Conservation (phyloP, 64 coral and sea anemone genomes). For the Stichodactyla helianthus region DNA sequence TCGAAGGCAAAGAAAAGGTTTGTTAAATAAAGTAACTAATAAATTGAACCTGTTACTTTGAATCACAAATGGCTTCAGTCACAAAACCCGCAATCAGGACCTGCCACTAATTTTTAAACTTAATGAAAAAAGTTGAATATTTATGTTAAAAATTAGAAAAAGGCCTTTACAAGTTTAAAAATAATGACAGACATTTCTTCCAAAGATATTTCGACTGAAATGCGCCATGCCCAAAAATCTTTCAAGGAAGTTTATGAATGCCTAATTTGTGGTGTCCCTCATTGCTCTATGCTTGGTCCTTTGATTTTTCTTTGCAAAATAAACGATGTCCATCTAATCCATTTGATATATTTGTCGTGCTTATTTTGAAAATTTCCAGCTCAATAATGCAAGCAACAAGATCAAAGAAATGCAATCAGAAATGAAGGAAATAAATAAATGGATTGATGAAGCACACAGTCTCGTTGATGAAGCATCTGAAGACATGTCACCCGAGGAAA, state of each 20-base stretch:
- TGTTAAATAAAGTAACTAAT: not conserved
- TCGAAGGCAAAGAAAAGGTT: conserved; percentile 72
- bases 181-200: too few relatives aligned
- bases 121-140: too few relatives aligned
- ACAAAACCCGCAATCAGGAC: too few relatives aligned
- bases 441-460: conserved; percentile 26
- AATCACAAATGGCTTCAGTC: too few relatives aligned
- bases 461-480: conserved; percentile 27
- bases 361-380: conserved; percentile 2
- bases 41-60: too few relatives aligned
- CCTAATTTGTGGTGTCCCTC: not conserved
- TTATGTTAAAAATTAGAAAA: too few relatives aligned
- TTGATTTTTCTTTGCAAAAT: too few relatives aligned
- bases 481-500: conserved; percentile 24
- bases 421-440: conserved; percentile 43
- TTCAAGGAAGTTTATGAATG: too few relatives aligned
- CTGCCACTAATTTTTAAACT: too few relatives aligned
- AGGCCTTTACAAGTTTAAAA: too few relatives aligned
- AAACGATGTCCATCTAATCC: not conserved
- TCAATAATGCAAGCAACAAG: conserved; percentile 42
- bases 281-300: not conserved
- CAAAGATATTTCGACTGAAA: too few relatives aligned
- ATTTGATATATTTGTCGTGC: not conserved
- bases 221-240: too few relatives aligned
- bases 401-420: conserved; percentile 50